Evolutionary conservation across 1,140 invertebrate species (phyloP).

Genomic region (Cotesia glomerata): DNA sequence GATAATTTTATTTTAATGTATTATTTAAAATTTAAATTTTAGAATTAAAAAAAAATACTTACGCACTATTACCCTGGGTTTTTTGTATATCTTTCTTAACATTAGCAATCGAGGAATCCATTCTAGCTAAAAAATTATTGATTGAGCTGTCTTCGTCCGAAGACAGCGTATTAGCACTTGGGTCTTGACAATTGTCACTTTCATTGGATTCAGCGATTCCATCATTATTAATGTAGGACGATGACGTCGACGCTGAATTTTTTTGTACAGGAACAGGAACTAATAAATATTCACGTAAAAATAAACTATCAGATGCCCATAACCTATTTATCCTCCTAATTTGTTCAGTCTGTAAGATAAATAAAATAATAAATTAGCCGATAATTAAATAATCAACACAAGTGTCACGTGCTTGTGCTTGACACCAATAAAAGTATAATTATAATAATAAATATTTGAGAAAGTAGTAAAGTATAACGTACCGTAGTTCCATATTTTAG

Average conservation of each 20-base stretch:
- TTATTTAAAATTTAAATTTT: background rate
- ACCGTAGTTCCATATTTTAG: conserved; percentile 92
- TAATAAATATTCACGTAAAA: conserved; percentile 79
- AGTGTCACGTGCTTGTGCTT: background rate
- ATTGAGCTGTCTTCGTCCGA: conserved; percentile 74
- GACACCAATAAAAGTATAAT: too few species aligned
- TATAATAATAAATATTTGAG: background rate
- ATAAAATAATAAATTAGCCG: background rate
- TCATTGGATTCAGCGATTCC: conserved; percentile 11
- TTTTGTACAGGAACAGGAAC: conserved; percentile 82
- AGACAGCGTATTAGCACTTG: conserved; percentile 44
- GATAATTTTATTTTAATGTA: too few species aligned
- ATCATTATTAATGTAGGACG: conserved; percentile 29
- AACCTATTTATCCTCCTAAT: conserved; percentile 85
- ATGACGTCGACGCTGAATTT: conserved; percentile 59
- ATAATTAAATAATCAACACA: background rate
- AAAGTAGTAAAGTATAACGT: conserved; percentile 57
- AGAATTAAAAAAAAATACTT: conserved; percentile 61
- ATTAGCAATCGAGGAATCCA: conserved; percentile 84
- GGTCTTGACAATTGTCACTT: conserved; percentile 7
- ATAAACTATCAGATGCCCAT: conserved; percentile 88
- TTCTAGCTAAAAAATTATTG: conserved; percentile 84
- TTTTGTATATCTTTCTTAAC: conserved; percentile 85
- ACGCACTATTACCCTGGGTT: conserved; percentile 79
- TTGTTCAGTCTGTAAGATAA: conserved; percentile 80